phyloP scores from a whole-genome alignment of 2,113 vertebrate genomes.

The Saguinus midas region DNA sequence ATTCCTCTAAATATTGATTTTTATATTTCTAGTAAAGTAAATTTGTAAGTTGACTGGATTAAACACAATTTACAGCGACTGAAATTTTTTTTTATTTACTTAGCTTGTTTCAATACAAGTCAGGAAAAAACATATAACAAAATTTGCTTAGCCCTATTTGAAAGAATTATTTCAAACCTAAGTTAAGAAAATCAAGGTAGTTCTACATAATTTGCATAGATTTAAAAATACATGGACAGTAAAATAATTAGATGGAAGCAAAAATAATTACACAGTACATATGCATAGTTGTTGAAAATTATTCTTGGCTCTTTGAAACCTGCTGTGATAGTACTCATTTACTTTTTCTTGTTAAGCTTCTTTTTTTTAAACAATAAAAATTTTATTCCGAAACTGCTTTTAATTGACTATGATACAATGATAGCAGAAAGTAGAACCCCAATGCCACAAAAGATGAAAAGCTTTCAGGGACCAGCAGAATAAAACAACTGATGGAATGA shows the following conservation, averaged over 20 bases:
- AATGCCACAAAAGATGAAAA: not conserved
- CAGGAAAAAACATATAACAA: not conserved
- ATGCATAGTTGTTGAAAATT: not conserved
- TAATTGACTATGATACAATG: not conserved
- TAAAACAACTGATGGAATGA: not conserved
- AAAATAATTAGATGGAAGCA: not conserved
- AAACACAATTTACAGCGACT: not conserved
- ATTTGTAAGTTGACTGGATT: not conserved
- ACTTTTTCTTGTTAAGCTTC: not conserved
- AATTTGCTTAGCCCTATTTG: not conserved
- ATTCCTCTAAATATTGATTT: not conserved
- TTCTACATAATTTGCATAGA: not conserved
- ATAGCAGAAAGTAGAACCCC: not conserved
- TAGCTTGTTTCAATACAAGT: not conserved
- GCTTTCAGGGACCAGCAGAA: not conserved
- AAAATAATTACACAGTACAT: not conserved
- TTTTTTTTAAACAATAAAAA: not conserved
- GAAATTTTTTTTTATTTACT: not conserved
- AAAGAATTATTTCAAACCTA: not conserved
- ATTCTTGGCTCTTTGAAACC: not conserved
- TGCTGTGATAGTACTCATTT: not conserved
- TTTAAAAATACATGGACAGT: not conserved
- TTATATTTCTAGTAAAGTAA: not conserved
- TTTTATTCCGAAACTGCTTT: conserved; percentile 14
- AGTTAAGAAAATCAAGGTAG: not conserved